Base-by-base conservation (phyloP, 2,113 vertebrate species). In the Corythornis madagascariensis region DNA sequence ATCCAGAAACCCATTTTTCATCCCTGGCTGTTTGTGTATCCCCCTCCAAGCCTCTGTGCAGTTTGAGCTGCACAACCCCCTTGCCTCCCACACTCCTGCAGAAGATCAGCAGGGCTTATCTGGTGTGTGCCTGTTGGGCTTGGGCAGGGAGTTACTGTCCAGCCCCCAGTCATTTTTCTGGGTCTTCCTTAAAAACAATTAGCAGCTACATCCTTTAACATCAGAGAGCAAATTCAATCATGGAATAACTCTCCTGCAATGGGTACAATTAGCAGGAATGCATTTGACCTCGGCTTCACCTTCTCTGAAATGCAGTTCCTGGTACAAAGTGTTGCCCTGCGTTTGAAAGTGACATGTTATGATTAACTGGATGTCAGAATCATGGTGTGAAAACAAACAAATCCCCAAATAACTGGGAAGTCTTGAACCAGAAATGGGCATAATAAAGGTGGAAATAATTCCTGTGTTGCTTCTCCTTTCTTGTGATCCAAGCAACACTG, bases 51-150 rank as follows among this genome's bases (percentile, higher is more conserved):
- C 31, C 59, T 59, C 75, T 0, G 0, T 50, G 59, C 3, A 82
- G 38, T 28, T 63, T 66, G 78, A 77, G 38, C 66, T 50, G 74
- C 55, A 33, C 26, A 40, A 28, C 72, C 80, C 88, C 70, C 48
- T 63, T 6, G 3, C 59, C 64, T 56, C 18, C 33, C 79, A 25
- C 56, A 48, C 84, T 85, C 72, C 84, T 61, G 71, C 10, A n/a
- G 20, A 57, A 77, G 88, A 91, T 94, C 52, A 86, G 47, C 86
- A n/a, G 59, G 2, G 3, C 75, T 92, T 95, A 87, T 83, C 82
- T 82, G 0, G 4, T 3, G 2, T 18, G 25, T 0, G 2, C 60
- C 3, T 2, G 0, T 7, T 0, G 0, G 1, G 11, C 73, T 50
- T 13, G 31, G 22, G 22, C 67, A 74, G 56, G 43, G 92, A 85